Conservation (phyloP, 2,888 invertebrate genomes). For the Panorpa germanica region DNA sequence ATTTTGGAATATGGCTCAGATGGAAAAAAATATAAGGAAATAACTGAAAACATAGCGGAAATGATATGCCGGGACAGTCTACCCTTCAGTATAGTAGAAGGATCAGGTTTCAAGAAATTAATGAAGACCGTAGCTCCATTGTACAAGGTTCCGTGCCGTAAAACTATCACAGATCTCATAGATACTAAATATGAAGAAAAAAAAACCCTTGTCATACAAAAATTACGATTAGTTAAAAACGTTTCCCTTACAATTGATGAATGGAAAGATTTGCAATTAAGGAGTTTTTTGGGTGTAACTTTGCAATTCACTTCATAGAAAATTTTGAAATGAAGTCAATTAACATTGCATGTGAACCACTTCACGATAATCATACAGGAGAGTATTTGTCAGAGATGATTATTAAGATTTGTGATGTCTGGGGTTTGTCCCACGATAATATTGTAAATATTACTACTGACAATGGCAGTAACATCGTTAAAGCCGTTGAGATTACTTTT, state of each 20-base stretch:
- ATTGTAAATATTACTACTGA: no score
- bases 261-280: constrained; percentile 13
- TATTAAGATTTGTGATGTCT: no score
- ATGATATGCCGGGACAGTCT: constrained; percentile 13
- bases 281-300: constrained; percentile 11
- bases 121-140: constrained; percentile 12
- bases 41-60: constrained; percentile 11
- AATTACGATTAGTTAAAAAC: constrained; percentile 11
- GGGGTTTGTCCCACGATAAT: no score
- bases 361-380: no score
- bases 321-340: no score
- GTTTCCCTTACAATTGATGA: constrained; percentile 12
- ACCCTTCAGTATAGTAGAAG: no score
- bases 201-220: constrained; percentile 12
- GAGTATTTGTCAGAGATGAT: no score
- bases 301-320: no score
- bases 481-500: constrained; percentile 6
- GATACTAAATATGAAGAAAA: constrained; percentile 14
- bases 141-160: constrained; percentile 14
- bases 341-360: no score
- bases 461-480: no score
- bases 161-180: no score
- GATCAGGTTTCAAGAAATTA: constrained; percentile 12
- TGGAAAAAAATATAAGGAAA: constrained; percentile 10
- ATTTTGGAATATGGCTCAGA: constrained; percentile 9